These are phyloP conservation scores for Bothrops jararaca DNA, from an alignment of 2,113 vertebrate species.

Conservation along the genomic window DNA sequence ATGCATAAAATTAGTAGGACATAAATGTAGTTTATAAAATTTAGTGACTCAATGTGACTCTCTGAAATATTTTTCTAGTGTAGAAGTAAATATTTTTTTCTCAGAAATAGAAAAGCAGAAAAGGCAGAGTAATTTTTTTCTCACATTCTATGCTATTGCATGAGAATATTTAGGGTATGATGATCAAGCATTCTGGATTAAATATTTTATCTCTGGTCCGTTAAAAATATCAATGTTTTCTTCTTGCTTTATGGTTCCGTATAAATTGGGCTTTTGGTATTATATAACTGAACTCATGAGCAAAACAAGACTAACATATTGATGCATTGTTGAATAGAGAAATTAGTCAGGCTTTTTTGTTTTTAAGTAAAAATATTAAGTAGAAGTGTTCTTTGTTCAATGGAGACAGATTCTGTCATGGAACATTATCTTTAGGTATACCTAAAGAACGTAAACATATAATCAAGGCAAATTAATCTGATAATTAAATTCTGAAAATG, in stretches of 20 bases:
- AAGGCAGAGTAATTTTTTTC: too few relatives aligned
- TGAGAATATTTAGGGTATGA: neutral
- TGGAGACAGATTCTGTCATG: neutral
- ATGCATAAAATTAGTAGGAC: neutral
- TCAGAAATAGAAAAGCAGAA: neutral
- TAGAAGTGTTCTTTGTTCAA: neutral
- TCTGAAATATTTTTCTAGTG: neutral
- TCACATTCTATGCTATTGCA: neutral
- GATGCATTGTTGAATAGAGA: neutral
- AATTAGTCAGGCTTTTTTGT: neutral
- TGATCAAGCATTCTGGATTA: neutral
- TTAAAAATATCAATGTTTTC: neutral
- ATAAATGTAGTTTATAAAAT: neutral
- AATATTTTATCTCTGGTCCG: neutral
- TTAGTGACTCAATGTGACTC: neutral
- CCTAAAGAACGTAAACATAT: neutral
- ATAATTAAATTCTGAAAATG: neutral
- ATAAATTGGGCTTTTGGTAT: neutral
- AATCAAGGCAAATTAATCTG: neutral
- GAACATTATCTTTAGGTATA: neutral
- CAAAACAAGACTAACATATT: neutral
- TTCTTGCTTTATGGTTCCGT: neutral
- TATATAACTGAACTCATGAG: neutral
- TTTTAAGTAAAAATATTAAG: neutral
- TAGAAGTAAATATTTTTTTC: neutral